Conservation (phyloP, 1,140 invertebrate species). For the Pseudomyrmex flavicornis region DNA sequence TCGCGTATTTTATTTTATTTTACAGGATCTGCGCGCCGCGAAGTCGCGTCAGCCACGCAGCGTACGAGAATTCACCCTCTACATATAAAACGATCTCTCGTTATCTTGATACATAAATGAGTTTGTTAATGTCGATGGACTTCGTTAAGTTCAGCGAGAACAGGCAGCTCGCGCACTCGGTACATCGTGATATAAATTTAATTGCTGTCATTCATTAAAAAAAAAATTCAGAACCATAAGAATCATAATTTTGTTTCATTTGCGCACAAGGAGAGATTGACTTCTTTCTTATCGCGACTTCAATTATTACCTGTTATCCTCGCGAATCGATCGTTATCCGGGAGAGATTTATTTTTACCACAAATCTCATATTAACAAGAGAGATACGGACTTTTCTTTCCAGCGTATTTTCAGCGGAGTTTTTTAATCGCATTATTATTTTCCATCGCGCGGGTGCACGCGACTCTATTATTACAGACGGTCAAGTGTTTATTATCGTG, state of each 20-base stretch:
- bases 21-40: conserved; percentile 38
- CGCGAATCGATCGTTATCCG: too few species aligned
- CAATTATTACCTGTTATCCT: too few species aligned
- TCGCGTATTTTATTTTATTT: conserved; percentile 71
- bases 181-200: not conserved
- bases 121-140: conserved; percentile 65
- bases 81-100: conserved; percentile 62
- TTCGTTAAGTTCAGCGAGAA: not conserved
- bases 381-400: not conserved
- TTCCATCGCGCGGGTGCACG: conserved; percentile 2
- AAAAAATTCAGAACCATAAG: not conserved
- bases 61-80: conserved; percentile 47
- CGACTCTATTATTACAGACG: conserved; percentile 44
- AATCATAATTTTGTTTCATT: not conserved
- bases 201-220: not conserved
- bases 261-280: too few species aligned
- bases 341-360: too few species aligned
- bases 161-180: not conserved
- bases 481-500: conserved; percentile 32
- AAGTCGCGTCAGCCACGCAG: conserved; percentile 20
- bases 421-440: conserved; percentile 8
- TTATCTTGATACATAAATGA: conserved; percentile 60
- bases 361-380: too few species aligned
- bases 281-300: too few species aligned
- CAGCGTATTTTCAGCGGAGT: not conserved